Base-by-base conservation (phyloP, 2,888 invertebrate genomes). In the Lingula anatina region DNA sequence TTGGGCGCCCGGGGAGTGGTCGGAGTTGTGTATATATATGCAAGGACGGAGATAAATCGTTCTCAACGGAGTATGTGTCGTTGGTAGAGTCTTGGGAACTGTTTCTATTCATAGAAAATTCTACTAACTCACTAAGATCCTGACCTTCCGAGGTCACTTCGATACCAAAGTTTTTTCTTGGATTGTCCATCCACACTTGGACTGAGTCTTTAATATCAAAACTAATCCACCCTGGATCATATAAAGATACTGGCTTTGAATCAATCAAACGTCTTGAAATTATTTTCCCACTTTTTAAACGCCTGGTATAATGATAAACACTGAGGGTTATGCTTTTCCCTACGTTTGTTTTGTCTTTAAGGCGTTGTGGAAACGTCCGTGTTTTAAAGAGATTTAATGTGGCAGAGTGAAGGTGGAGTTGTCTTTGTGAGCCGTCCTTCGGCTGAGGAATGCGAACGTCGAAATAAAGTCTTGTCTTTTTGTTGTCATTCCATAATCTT, bases 1-100 rank as follows among this genome's bases (percentile, higher is more conserved):
- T 62, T 24, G 46, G 48, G 9, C 58, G 48, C 7, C 56, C 53
- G 20, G 55, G 21, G n/a, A 57, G 58, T 5, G 44, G 37, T 26
- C 44, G 49, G 38, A 61, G 53, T 52, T 63, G 53, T 2, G 56
- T 53, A 31, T 49, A 47, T 20, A 61, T 51, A 38, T 50, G 47
- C 5, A 61, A 35, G 3, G 45, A 27, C 9, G 59, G 57, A 20
- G 39, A 27, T n/a, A 51, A 31, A 21, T 37, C 43, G 2, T 31
- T 15, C n/a, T 24, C 45, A n/a, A 45, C 43, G 21, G 21, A 9
- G 23, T 48, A 26, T 39, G 37, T 26, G 18, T 42, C 46, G 24
- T 15, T 28, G 26, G 25, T 18, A 28, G 25, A 39, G 18, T 39
- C 18, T 9, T 39, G 7, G 40, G 26, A 20, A 26, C 12, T 44